These are phyloP conservation scores for Dissostichus mawsoni DNA, from an alignment of 2,113 vertebrate species.

Conservation along the genomic window DNA sequence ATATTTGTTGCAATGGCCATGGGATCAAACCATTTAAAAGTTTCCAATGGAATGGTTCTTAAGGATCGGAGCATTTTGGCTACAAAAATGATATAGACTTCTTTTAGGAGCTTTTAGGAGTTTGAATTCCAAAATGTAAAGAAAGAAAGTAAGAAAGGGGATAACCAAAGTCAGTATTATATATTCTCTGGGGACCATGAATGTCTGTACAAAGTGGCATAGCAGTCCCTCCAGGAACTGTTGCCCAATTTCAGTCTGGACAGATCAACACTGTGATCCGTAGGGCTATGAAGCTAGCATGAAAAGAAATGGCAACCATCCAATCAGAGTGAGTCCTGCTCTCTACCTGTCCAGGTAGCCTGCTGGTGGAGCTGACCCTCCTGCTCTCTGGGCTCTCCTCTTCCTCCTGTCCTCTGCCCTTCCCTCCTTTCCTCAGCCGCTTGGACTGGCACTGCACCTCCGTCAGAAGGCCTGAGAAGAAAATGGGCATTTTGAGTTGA, in stretches of 20 bases:
- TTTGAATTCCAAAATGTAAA: no score
- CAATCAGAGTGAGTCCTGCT: background rate
- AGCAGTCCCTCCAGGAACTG: background rate
- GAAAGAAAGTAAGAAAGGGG: background rate
- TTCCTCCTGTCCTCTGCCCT: slow-evolving; percentile 85
- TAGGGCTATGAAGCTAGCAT: background rate
- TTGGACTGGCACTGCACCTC: slow-evolving; percentile 97
- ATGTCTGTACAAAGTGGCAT: no score
- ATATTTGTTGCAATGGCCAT: background rate
- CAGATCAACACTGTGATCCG: background rate
- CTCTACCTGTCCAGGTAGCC: slow-evolving; percentile 76
- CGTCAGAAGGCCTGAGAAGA: slow-evolving; percentile 88
- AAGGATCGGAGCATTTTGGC: no score
- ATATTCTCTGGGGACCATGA: background rate
- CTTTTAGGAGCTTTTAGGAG: no score
- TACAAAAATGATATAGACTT: no score
- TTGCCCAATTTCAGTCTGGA: background rate
- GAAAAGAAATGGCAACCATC: background rate
- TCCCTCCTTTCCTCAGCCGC: slow-evolving; percentile 91
- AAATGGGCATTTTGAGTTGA: background rate
- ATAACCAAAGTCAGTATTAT: background rate
- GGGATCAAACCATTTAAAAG: background rate
- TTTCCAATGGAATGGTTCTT: no score
- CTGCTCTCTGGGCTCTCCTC: slow-evolving; percentile 83
- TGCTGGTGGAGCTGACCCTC: slow-evolving; percentile 89